Evolutionary conservation across 2,888 invertebrate genomes (phyloP).

Genomic region (Acanthosoma haemorrhoidale): DNA sequence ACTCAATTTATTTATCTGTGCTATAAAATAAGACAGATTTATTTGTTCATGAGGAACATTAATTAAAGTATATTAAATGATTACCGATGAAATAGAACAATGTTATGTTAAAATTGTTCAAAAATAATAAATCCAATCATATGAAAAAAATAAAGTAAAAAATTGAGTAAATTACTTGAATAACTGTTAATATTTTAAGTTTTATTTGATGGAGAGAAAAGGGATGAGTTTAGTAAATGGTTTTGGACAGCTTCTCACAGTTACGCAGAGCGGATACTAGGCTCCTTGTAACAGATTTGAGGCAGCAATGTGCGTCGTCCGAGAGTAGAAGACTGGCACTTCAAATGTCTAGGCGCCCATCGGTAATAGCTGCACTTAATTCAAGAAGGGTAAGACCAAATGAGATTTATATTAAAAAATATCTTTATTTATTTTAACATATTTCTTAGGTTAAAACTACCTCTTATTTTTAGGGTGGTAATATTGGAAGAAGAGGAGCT

Average conservation of each 20-base stretch:
- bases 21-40: neutral
- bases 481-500: conserved; percentile 11
- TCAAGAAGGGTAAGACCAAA: conserved; percentile 43
- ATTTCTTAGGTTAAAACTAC: neutral
- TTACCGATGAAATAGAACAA: neutral
- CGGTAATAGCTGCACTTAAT: conserved; percentile 47
- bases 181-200: conserved; percentile 9
- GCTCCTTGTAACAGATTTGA: conserved; percentile 2
- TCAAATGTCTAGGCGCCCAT: conserved; percentile 51
- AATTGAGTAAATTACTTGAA: conserved; percentile 9
- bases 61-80: neutral
- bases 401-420: neutral
- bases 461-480: neutral
- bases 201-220: conserved; percentile 17
- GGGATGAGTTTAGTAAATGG: conserved; percentile 29
- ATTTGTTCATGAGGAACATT: neutral
- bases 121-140: neutral
- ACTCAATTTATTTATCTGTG: neutral
- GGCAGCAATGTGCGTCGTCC: conserved; percentile 41
- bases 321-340: conserved; percentile 49
- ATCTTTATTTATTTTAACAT: neutral
- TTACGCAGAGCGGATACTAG: conserved; percentile 29
- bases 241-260: conserved; percentile 34
- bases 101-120: neutral
- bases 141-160: conserved; percentile 6